Evolutionary conservation across 2,888 invertebrate genomes (phyloP).

Genomic region (Gymnocheta viridis): DNA sequence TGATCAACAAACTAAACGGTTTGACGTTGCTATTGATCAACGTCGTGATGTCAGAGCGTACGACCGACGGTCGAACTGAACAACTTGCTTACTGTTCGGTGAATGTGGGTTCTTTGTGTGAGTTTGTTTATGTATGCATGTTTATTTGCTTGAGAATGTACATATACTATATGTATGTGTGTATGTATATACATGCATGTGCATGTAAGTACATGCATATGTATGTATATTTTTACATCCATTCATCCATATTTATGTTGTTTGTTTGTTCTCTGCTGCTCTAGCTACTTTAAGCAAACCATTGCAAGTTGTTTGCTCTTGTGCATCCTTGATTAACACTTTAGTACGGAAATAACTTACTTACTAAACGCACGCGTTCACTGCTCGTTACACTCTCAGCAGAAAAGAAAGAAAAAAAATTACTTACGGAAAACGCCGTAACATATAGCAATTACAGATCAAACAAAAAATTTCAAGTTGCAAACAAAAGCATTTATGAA

Average conservation of each 20-base stretch:
- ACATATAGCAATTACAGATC: conserved; percentile 1
- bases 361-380: conserved; percentile 57
- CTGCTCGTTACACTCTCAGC: conserved; percentile 37
- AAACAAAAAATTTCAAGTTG: conserved; percentile 16
- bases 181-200: background rate
- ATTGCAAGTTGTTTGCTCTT: conserved; percentile 69
- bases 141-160: background rate
- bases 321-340: conserved; percentile 68
- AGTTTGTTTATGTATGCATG: background rate
- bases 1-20: conserved; percentile 60
- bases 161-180: conserved; percentile 6
- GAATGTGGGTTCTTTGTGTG: conserved; percentile 35
- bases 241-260: conserved; percentile 45
- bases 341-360: conserved; percentile 66
- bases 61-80: conserved; percentile 25
- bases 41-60: conserved; percentile 14
- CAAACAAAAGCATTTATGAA: conserved; percentile 11
- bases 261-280: conserved; percentile 68
- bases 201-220: background rate
- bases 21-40: conserved; percentile 57
- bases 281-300: conserved; percentile 67
- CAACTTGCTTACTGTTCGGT: conserved; percentile 22
- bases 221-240: background rate
- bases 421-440: conserved; percentile 1
- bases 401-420: conserved; percentile 9